Evolutionary conservation across 2,797 vertebrate species (phyloP), one percentile per base, ranked within the genome.

Genomic region (Falco cherrug): DNA sequence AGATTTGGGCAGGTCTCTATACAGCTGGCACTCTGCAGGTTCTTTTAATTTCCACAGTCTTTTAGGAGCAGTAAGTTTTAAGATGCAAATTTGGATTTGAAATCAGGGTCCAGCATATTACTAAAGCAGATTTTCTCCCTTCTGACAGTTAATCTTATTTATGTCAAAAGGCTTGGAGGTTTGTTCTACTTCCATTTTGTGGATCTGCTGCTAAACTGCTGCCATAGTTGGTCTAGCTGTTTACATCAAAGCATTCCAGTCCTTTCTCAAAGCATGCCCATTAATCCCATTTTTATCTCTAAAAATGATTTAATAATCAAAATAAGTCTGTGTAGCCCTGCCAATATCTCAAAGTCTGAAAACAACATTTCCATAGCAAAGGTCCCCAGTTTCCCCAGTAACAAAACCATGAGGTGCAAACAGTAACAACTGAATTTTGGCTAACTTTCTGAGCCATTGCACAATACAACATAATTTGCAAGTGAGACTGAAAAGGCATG

Each of bases 381-480:
- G n/a, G 45, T 53, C 57, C 19, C 16, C 71, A 70, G 95, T 78
- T 94, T 68, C 78, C 89, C 48, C 84, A 94, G 87, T 68, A 94
- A 93, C 87, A 93, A 93, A 96, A 78, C 28, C 20, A 21, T 37
- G 45, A 83, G 24, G 17, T 80, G 16, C 45, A 92, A 89, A 87
- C 21, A 74, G 24, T 76, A 90, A 87, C 45, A 67, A 70, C 20
- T 56, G 56, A 81, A 92, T 78, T 85, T 74, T 92, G 68, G 37
- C 68, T 76, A 54, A 76, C 56, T 87, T 84, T 89, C 57, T 80
- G 13, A 91, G 15, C 10, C 53, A 37, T 68, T 68, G 25, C 77
- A 45, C 26, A 51, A 28, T 35, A 50, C 1, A 3, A 80, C 4
- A 43, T 57, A n/a, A 83, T 86, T 84, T 75, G 19, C 33, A 83